These are phyloP conservation scores for Solenodon paradoxus DNA, from an alignment of 2,113 vertebrate species.

Conservation along the genomic window DNA sequence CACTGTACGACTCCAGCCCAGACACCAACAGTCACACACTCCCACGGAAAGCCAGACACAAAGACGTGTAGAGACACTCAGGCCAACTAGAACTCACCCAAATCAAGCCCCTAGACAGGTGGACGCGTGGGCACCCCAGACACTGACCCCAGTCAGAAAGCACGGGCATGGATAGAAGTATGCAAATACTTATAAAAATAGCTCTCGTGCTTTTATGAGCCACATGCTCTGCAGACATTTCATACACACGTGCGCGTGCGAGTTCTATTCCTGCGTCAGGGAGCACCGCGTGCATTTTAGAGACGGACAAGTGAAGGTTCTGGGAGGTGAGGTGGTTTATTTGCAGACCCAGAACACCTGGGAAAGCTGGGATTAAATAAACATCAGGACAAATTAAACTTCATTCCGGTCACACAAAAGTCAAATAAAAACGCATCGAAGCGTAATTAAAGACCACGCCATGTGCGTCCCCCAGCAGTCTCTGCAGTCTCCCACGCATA, in stretches of 20 bases:
- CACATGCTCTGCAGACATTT: neutral
- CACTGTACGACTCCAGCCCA: neutral
- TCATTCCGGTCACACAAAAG: too few species aligned
- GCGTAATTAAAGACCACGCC: too few species aligned
- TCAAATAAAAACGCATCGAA: neutral
- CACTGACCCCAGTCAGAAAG: neutral
- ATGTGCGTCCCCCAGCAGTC: too few species aligned
- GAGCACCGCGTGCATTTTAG: neutral
- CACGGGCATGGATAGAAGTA: fast-evolving
- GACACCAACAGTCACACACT: neutral
- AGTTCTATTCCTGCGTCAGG: neutral
- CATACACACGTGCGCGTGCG: fast-evolving
- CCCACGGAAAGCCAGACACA: neutral
- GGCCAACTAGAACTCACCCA: neutral
- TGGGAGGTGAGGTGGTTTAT: neutral
- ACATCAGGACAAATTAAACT: neutral
- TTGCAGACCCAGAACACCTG: neutral
- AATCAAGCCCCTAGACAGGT: neutral
- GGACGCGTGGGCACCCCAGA: neutral
- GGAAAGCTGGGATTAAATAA: neutral
- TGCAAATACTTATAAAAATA: neutral
- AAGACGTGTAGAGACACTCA: neutral
- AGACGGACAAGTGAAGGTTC: neutral
- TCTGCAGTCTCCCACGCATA: neutral
- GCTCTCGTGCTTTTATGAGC: neutral